phyloP scores from a whole-genome alignment of 2,888 invertebrate species.

The Protula sp. region DNA sequence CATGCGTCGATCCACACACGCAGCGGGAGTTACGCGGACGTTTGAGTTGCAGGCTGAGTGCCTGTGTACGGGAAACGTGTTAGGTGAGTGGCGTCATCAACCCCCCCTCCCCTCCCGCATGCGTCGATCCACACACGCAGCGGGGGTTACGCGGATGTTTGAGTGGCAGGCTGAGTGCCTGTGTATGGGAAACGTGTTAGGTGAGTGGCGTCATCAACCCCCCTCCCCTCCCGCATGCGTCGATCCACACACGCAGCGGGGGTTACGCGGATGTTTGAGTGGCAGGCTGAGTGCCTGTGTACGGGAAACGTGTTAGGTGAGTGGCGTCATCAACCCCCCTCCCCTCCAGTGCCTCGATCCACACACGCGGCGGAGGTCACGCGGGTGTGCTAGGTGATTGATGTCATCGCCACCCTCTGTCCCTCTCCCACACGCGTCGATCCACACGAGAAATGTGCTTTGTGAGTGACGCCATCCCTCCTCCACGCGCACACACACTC shows the following conservation, averaged over 20 bases:
- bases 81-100: conserved; percentile 25
- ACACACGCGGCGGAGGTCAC: conserved; percentile 15
- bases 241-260: too few species aligned
- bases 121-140: too few species aligned
- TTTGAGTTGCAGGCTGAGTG: conserved; percentile 28
- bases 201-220: conserved; percentile 15
- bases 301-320: conserved; percentile 23
- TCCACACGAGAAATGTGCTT: conserved; percentile 21
- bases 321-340: too few species aligned
- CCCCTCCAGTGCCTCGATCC: too few species aligned
- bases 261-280: conserved; percentile 27
- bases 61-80: conserved; percentile 21
- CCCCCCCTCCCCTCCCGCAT: too few species aligned
- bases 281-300: conserved; percentile 27
- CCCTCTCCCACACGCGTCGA: too few species aligned
- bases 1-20: too few species aligned
- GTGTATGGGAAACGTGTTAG: conserved; percentile 22
- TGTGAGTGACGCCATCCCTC: too few species aligned
- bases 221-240: too few species aligned
- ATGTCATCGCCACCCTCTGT: conserved; percentile 14
- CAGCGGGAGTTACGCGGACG: too few species aligned
- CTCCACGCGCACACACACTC: too few species aligned
- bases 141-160: conserved; percentile 24
- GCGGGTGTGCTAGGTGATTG: conserved; percentile 18
- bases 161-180: conserved; percentile 28